Percentiles rank a stretch among this genome's conserved stretches.
Conservation (phyloP, 2,888 invertebrate genomes). For the Agrotis ipsilon region DNA sequence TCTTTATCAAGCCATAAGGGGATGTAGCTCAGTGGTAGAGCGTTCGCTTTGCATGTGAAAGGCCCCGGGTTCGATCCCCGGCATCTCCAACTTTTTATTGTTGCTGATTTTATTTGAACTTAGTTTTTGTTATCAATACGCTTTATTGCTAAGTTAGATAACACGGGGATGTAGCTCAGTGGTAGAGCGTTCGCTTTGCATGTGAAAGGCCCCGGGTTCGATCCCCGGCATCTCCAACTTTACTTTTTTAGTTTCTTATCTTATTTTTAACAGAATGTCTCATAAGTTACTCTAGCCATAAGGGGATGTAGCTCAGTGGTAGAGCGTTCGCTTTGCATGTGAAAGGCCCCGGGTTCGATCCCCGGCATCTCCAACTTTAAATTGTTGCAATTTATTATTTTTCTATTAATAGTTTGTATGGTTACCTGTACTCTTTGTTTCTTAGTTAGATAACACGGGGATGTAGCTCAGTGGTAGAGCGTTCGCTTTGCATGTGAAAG, state of each 20-base stretch:
- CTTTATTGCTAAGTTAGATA: not conserved
- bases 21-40: conserved; percentile 99
- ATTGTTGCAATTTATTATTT: too few species aligned
- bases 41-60: conserved; percentile 99
- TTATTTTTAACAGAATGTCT: too few species aligned
- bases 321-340: conserved; percentile 99
- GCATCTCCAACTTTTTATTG: conserved; percentile 93
- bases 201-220: conserved; percentile 99
- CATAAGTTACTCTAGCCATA: too few species aligned
- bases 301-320: conserved; percentile 98
- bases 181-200: conserved; percentile 99
- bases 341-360: conserved; percentile 99
- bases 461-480: conserved; percentile 99
- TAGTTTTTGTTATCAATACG: not conserved
- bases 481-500: conserved; percentile 99
- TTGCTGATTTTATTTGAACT: too few species aligned
- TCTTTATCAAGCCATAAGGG: too few species aligned
- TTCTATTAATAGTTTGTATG: too few species aligned
- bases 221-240: conserved; percentile 97
- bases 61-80: conserved; percentile 99
- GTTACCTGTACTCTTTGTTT: too few species aligned
- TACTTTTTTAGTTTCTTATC: too few species aligned
- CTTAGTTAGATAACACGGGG: too few species aligned
- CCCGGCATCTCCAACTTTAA: conserved; percentile 95
- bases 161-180: conserved; percentile 95